Base-by-base conservation (phyloP, 2,113 vertebrate genomes). In the Tetraodon nigroviridis region DNA sequence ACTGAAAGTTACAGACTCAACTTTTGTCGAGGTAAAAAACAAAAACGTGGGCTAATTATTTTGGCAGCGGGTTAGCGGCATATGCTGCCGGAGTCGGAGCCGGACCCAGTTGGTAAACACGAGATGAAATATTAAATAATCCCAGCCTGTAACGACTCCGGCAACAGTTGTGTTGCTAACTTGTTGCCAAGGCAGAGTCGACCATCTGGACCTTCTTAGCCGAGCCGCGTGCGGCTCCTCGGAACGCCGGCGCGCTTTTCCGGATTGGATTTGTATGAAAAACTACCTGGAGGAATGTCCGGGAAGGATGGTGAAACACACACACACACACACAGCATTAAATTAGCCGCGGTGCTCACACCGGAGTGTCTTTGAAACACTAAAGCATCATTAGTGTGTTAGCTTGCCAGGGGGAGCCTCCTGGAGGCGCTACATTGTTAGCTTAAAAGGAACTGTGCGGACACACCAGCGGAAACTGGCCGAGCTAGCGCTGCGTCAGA, bases 351-450 rank as follows among this genome's bases (percentile, higher is more conserved):
- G 71, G 73, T 58, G 75, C 78, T 71, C 78, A 69, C 75, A 68
- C 77, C 62, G 74, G 72, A 79, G 76, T 77, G 32, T 8, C 76
- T 88, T 80, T 88, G 82, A 86, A 88, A 76, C 71, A 59, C 76
- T 49, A 49, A 71, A 73, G 79, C 84, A 86, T 90, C 84, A 87
- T 89, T 88, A 89, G 81, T 67, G 62, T 45, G 67, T 71, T 80
- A 83, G 79, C 64, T 86, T 76, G 84, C 85, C 79, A 65, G 55
- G 55, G 58, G 56, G 60, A 79, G 66, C 54, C 37, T 71, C 61
- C 77, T 13, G 29, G 56, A 80, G 65, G 71, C 71, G 50, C 55
- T 82, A 2, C 69, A 64, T 76, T 64, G 62, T 82, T 61, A 69
- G 54, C 72, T 75, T 55, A 58, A 61, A 71, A 61, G 46, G 22